Evolutionary conservation across 2,797 vertebrate genomes (phyloP).

Genomic region (Diplodus puntazzo): DNA sequence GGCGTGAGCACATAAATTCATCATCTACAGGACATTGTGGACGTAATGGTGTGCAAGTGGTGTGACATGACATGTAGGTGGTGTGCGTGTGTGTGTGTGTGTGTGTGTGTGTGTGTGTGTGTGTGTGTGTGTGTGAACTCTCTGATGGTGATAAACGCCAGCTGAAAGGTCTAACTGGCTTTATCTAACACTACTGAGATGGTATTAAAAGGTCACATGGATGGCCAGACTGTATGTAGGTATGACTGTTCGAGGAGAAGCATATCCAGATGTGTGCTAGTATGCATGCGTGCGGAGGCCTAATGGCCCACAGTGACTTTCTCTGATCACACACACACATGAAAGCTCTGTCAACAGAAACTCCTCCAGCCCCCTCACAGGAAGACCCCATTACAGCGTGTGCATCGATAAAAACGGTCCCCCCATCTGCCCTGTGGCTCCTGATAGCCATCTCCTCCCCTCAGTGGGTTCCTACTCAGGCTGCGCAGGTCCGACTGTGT

Average conservation of each 20-base stretch:
- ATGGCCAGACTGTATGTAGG: conserved; percentile 55
- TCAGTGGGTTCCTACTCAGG: conserved; percentile 76
- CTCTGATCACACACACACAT: conserved; percentile 65
- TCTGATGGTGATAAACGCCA: conserved; percentile 32
- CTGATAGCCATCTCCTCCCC: conserved; percentile 82
- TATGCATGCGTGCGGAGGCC: conserved; percentile 67
- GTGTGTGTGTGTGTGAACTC: conserved; percentile 20
- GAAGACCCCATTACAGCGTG: conserved; percentile 74
- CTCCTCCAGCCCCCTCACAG: conserved; percentile 76
- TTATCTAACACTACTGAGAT: conserved; percentile 59
- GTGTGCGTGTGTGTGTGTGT: conserved; percentile 27
- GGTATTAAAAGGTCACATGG: conserved; percentile 70
- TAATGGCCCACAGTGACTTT: conserved; percentile 73
- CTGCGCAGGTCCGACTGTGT: conserved; percentile 62
- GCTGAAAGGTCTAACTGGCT: conserved; percentile 40
- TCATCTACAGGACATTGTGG: conserved; percentile 36
- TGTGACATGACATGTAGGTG: conserved; percentile 36
- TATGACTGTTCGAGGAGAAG: conserved; percentile 63
- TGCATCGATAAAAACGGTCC: conserved; percentile 69
- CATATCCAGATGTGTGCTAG: conserved; percentile 78
- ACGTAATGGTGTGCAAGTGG: conserved; percentile 1
- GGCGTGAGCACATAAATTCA: conserved; percentile 20
- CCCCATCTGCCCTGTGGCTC: conserved; percentile 68
- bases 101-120: conserved; percentile 1
- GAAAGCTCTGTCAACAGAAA: conserved; percentile 69